Conservation (phyloP, 2,113 vertebrate genomes). For the Thinocorus orbignyianus region DNA sequence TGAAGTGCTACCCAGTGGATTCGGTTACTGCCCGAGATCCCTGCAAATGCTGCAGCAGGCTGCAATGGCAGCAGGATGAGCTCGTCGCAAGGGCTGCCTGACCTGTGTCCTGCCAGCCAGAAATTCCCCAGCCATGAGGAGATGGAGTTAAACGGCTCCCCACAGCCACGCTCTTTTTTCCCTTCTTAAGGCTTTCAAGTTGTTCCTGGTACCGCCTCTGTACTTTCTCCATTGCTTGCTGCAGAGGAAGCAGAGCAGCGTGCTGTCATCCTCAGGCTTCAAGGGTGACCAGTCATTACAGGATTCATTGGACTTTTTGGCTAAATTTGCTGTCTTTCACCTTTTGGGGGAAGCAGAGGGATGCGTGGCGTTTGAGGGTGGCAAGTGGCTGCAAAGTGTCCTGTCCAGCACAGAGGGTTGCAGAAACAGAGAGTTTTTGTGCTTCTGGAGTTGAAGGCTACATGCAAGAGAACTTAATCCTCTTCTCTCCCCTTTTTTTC, state of each 20-base stretch:
- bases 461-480: not conserved
- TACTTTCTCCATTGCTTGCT: not conserved
- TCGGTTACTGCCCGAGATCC: constrained; percentile 44
- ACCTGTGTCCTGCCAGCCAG: not conserved
- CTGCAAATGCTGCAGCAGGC: constrained; percentile 25
- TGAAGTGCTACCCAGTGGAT: constrained; percentile 25
- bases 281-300: not conserved
- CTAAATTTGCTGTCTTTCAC: not conserved
- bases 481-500: not conserved
- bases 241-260: not conserved
- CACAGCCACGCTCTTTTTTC: not conserved
- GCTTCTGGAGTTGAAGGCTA: not conserved
- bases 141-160: not conserved
- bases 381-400: not conserved
- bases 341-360: not conserved
- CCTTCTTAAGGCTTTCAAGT: not conserved
- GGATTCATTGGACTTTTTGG: not conserved
- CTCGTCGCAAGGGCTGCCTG: not conserved
- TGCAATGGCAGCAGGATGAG: constrained; percentile 40
- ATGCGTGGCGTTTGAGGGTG: not conserved
- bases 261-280: not conserved
- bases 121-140: constrained; percentile 41
- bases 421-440: not conserved
- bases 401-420: not conserved
- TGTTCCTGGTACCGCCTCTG: not conserved